Percentiles rank a stretch among this genome's conserved stretches.
Evolutionary conservation across 2,113 vertebrate genomes (phyloP).

Genomic region (Caloenas nicobarica): DNA sequence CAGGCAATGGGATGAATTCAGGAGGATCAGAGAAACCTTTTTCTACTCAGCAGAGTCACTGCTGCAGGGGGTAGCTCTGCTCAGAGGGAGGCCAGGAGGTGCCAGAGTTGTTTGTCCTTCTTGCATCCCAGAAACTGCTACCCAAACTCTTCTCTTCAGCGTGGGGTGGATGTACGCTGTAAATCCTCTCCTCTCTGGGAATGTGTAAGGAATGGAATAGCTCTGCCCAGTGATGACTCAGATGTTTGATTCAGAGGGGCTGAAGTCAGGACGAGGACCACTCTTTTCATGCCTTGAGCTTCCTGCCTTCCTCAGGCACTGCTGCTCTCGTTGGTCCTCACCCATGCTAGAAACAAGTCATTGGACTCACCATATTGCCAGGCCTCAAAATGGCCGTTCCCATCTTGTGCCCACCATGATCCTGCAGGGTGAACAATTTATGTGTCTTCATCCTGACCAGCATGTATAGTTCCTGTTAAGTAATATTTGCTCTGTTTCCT

Average conservation of each 20-base stretch:
- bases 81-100: rapidly evolving
- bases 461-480: rapidly evolving
- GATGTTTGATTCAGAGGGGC: background rate
- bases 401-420: too few relatives aligned
- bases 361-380: background rate
- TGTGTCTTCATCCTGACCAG: background rate
- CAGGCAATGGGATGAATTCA: background rate
- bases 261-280: background rate
- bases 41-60: background rate
- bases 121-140: background rate
- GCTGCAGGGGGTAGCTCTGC: background rate
- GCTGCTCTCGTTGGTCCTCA: background rate
- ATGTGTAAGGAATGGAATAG: rapidly evolving
- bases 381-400: background rate
- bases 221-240: background rate
- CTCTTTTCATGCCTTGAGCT: background rate
- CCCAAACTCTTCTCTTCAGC: background rate
- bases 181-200: background rate
- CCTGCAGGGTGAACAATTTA: rapidly evolving
- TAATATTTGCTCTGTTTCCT: background rate
- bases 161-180: rapidly evolving
- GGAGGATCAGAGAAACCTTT: background rate
- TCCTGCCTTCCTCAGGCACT: background rate
- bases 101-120: background rate
- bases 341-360: background rate